Conservation (phyloP, 2,888 invertebrate species). For the Sturmia bella region DNA sequence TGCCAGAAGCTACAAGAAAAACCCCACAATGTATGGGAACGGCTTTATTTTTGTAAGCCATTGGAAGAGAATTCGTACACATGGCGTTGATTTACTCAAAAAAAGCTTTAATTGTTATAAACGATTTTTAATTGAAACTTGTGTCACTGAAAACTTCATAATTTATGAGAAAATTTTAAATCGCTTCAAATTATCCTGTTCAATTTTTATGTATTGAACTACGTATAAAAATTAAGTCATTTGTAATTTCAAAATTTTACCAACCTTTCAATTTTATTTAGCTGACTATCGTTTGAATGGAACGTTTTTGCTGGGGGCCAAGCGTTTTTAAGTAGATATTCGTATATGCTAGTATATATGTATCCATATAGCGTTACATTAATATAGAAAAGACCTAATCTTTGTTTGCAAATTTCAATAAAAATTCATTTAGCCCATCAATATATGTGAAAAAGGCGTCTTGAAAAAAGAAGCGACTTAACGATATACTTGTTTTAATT, state of each 20-base stretch:
- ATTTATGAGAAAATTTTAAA: slow-evolving; percentile 3
- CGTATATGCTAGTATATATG: no score
- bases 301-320: no score
- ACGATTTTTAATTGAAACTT: slow-evolving; percentile 51
- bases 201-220: slow-evolving; percentile 10
- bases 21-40: neutral
- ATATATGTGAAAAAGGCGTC: no score
- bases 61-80: slow-evolving; percentile 40
- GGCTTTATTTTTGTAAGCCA: neutral
- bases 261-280: slow-evolving; percentile 26
- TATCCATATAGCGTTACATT: no score
- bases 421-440: no score
- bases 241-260: slow-evolving; percentile 2
- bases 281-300: slow-evolving; percentile 1
- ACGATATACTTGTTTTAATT: no score
- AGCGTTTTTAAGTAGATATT: no score
- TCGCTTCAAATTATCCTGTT: neutral
- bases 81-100: slow-evolving; percentile 5
- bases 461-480: no score
- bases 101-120: slow-evolving; percentile 8
- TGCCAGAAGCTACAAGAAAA: neutral
- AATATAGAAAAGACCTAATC: no score
- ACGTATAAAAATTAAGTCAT: slow-evolving; percentile 39
- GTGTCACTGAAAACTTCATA: neutral
- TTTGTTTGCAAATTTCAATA: no score